Evolutionary conservation across 2,113 vertebrate species (phyloP).

Genomic region (Nothobranchius furzeri): DNA sequence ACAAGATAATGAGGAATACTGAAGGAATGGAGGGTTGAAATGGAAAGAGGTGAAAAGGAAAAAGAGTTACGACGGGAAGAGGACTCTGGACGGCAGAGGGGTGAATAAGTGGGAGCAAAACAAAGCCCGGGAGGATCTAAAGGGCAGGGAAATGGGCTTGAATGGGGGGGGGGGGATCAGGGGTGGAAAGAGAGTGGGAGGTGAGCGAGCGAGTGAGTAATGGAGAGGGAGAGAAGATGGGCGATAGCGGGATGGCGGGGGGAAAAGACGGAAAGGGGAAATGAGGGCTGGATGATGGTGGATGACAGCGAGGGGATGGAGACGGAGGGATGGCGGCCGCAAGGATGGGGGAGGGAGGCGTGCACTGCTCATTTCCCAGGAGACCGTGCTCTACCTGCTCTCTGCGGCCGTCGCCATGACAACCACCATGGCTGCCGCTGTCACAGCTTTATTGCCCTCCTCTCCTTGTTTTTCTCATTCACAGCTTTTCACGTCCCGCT

Average conservation of each 20-base stretch:
- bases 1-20: constrained; percentile 54
- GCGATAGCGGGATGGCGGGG: constrained; percentile 12
- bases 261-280: background rate
- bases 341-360: constrained; percentile 47
- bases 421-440: constrained; percentile 72
- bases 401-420: constrained; percentile 72
- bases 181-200: background rate
- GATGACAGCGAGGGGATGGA: constrained; percentile 28
- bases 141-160: constrained; percentile 13
- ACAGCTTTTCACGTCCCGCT: constrained; percentile 31
- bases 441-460: constrained; percentile 66
- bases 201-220: background rate
- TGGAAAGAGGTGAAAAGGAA: constrained; percentile 51
- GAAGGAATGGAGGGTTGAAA: constrained; percentile 38
- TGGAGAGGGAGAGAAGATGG: constrained; percentile 20
- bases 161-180: background rate
- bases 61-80: constrained; percentile 9
- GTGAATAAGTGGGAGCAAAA: background rate
- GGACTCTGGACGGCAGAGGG: constrained; percentile 10
- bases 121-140: background rate
- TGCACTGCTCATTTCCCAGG: constrained; percentile 67
- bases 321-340: constrained; percentile 42
- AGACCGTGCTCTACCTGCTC: constrained; percentile 76
- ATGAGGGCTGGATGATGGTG: constrained; percentile 35
- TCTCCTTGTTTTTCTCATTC: constrained; percentile 28